Evolutionary conservation across 2,113 vertebrate genomes (phyloP).

Genomic region (Colius striatus): DNA sequence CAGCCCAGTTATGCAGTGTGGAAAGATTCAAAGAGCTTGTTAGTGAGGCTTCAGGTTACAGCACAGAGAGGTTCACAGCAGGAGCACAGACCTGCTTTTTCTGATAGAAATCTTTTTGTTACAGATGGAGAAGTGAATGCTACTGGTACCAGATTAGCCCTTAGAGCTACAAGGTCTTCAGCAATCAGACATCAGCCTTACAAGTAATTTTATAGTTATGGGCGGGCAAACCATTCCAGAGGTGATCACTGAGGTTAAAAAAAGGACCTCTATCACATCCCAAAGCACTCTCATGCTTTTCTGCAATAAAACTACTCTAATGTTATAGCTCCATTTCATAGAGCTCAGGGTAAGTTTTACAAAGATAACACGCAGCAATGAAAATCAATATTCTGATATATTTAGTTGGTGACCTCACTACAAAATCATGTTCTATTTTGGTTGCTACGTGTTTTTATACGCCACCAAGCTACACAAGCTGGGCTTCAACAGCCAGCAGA

Average conservation of each 20-base stretch:
- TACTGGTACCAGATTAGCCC: not conserved
- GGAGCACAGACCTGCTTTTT: not conserved
- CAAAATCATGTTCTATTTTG: slow-evolving; percentile 26
- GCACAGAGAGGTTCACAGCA: not conserved
- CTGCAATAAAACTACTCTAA: not conserved
- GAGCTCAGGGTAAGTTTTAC: not conserved
- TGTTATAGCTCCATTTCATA: not conserved
- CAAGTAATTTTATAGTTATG: not conserved
- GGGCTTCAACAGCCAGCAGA: not conserved
- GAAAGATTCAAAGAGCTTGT: slow-evolving; percentile 40
- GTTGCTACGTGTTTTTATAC: not conserved
- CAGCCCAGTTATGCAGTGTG: not conserved
- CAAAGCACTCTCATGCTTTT: not conserved
- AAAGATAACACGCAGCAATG: not conserved
- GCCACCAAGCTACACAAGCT: not conserved
- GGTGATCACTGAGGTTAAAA: not conserved
- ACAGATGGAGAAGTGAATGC: accelerated
- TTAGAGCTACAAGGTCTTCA: not conserved
- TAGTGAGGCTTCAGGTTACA: slow-evolving; percentile 40
- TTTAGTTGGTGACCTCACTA: slow-evolving; percentile 14
- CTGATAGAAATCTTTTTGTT: not conserved
- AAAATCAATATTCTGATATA: slow-evolving; percentile 44
- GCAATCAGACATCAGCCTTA: not conserved
- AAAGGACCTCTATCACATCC: not conserved
- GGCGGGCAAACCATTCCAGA: not conserved